A percentile compares a stretch with the other conserved stretches of the same genome.
Conservation (phyloP, 2,797 vertebrate genomes). For the Echeneis naucrates region DNA sequence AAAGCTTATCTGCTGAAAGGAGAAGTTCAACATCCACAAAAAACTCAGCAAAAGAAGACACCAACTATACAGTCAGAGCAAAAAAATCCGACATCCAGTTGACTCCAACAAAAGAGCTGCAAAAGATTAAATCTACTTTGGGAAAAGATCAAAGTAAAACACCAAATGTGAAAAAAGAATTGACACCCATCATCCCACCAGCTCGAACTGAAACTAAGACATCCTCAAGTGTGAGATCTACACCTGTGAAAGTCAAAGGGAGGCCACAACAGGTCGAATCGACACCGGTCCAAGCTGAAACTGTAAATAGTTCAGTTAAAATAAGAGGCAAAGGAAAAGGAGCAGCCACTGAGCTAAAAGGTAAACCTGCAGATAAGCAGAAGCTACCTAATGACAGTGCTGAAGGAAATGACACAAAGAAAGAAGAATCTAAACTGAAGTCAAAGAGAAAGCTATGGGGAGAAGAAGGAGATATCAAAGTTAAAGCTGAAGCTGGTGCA, state of each 20-base stretch:
- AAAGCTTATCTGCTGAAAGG: constrained; percentile 17
- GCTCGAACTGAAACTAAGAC: constrained; percentile 20
- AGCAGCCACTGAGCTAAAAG: constrained; percentile 26
- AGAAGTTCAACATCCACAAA: constrained; percentile 9
- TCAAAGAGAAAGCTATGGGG: constrained; percentile 14
- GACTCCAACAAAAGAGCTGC: constrained; percentile 32
- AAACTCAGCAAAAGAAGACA: constrained; percentile 15
- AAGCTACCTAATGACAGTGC: constrained; percentile 7
- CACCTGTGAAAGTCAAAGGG: constrained; percentile 38
- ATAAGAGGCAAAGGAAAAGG: constrained; percentile 30
- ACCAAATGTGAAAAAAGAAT: constrained; percentile 17
- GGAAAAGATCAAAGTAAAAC: constrained; percentile 42
- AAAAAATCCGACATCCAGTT: constrained; percentile 14
- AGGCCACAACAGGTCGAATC: constrained; percentile 33
- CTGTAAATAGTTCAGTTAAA: constrained; percentile 11
- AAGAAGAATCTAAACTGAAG: constrained; percentile 34
- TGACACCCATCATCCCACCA: neutral
- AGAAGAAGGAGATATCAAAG: constrained; percentile 12
- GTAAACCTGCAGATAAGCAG: constrained; percentile 13
- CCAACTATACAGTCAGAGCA: constrained; percentile 11
- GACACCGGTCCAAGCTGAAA: constrained; percentile 29
- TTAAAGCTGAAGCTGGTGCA: constrained; percentile 13
- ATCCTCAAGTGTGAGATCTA: constrained; percentile 22
- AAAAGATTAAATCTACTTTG: constrained; percentile 23
- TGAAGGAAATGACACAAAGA: constrained; percentile 28